Percentiles rank a stretch among this genome's conserved stretches.
phyloP scores from a whole-genome alignment of 2,113 vertebrate genomes.

The Ellobius talpinus region DNA sequence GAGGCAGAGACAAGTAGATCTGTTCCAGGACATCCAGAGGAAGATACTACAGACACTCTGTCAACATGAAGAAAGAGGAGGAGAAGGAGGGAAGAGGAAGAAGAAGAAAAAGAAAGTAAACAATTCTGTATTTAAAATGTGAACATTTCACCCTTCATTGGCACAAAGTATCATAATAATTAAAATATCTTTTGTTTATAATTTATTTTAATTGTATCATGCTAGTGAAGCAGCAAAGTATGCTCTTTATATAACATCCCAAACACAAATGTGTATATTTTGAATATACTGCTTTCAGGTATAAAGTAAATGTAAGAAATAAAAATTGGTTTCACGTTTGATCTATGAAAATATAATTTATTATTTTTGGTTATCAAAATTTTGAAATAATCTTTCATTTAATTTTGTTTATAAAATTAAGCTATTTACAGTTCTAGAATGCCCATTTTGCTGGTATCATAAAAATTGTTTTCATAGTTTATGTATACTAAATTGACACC shows the following conservation, averaged over 20 bases:
- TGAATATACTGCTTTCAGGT: not conserved
- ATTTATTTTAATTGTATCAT: not conserved
- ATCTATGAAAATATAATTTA: not conserved
- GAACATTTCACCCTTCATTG: not conserved
- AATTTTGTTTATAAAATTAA: conserved; percentile 24
- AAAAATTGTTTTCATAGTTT: not conserved
- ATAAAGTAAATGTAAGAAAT: conserved; percentile 23
- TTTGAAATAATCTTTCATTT: not conserved
- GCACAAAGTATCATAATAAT: not conserved
- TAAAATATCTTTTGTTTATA: not conserved
- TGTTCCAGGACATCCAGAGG: not conserved
- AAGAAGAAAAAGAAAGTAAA: not conserved
- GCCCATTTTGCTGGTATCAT: not conserved
- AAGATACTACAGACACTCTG: not conserved
- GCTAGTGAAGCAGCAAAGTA: not conserved
- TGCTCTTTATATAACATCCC: not conserved
- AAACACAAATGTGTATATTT: not conserved
- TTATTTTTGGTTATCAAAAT: not conserved
- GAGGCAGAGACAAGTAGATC: too few relatives aligned
- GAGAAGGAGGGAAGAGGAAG: too few relatives aligned
- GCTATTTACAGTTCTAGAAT: not conserved
- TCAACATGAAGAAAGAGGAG: not conserved
- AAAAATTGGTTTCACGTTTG: not conserved
- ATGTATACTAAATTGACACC: too few relatives aligned
- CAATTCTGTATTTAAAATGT: not conserved